These are phyloP conservation scores for Acanthococcus lagerstroemiae DNA, from an alignment of 2,888 invertebrate genomes.

Conservation along the genomic window DNA sequence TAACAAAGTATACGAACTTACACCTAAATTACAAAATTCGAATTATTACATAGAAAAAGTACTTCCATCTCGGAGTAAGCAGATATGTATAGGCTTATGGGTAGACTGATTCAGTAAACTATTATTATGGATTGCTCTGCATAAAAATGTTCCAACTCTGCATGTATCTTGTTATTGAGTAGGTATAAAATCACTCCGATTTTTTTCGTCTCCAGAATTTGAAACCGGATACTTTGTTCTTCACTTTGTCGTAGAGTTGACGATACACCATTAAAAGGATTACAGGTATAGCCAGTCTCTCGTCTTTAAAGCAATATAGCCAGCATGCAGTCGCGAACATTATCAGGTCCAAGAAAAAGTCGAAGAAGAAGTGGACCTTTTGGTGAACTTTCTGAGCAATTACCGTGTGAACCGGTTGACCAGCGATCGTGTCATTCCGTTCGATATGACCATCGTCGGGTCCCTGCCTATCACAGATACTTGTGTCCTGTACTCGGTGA, in stretches of 20 bases:
- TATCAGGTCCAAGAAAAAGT: conserved; percentile 63
- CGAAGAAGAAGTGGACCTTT: conserved; percentile 58
- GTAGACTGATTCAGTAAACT: too few species aligned
- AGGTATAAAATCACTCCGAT: too few species aligned
- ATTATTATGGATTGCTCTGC: too few species aligned
- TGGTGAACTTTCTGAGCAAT: conserved; percentile 41
- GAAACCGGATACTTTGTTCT: conserved; percentile 5
- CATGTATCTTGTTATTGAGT: too few species aligned
- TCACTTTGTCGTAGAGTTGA: conserved; percentile 26
- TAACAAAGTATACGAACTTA: too few species aligned
- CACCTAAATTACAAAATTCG: too few species aligned
- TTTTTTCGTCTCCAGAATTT: conserved; percentile 7
- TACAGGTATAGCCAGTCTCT: conserved; percentile 67
- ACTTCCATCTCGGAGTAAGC: too few species aligned
- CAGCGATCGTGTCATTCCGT: background rate
- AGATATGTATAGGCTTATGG: too few species aligned
- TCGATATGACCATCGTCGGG: background rate
- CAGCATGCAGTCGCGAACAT: conserved; percentile 67
- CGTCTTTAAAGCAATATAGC: conserved; percentile 70
- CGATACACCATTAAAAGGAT: conserved; percentile 60
- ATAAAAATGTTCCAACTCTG: too few species aligned
- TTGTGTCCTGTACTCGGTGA: background rate
- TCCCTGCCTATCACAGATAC: background rate
- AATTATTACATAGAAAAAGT: too few species aligned
- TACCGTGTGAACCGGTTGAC: background rate